Evolutionary conservation across 2,888 invertebrate species (phyloP).

Genomic region (Rotaria macrura): DNA sequence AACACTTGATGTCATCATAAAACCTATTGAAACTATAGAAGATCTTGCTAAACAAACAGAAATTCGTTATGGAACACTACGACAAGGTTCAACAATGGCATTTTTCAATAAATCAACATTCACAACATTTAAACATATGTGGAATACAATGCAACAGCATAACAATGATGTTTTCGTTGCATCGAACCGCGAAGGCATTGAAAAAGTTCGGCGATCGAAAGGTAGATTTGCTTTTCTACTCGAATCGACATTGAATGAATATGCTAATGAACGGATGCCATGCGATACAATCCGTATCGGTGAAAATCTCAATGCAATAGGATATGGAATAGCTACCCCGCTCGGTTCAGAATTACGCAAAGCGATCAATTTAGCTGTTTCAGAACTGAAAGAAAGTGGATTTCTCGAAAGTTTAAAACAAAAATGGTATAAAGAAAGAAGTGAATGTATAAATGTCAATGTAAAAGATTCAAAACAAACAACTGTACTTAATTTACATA

Average conservation of each 20-base stretch:
- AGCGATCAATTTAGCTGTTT: conserved; percentile 78
- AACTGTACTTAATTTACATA: conserved; percentile 70
- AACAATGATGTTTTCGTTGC: conserved; percentile 25
- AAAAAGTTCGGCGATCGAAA: conserved; percentile 25
- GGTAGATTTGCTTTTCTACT: background rate
- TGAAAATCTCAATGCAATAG: conserved; percentile 64
- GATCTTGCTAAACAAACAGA: conserved; percentile 88
- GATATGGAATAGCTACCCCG: conserved; percentile 86
- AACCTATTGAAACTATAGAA: conserved; percentile 82
- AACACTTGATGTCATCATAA: conserved; percentile 47
- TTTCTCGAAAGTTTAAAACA: conserved; percentile 77
- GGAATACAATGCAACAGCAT: conserved; percentile 42
- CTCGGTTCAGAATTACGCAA: conserved; percentile 61
- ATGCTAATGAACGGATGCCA: conserved; percentile 74
- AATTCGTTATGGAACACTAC: conserved; percentile 88
- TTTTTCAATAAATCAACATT: conserved; percentile 59
- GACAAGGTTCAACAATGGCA: conserved; percentile 79
- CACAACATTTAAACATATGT: conserved; percentile 53
- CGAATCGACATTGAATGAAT: conserved; percentile 52
- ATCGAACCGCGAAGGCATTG: conserved; percentile 29
- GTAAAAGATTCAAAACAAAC: conserved; percentile 37
- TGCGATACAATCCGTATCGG: conserved; percentile 69
- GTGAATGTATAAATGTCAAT: conserved; percentile 51
- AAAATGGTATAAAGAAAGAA: conserved; percentile 83
- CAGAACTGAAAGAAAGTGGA: conserved; percentile 77